Percentiles rank a stretch among this genome's conserved stretches.
phyloP scores from a whole-genome alignment of 2,797 vertebrate species.

The Taeniopygia guttata region DNA sequence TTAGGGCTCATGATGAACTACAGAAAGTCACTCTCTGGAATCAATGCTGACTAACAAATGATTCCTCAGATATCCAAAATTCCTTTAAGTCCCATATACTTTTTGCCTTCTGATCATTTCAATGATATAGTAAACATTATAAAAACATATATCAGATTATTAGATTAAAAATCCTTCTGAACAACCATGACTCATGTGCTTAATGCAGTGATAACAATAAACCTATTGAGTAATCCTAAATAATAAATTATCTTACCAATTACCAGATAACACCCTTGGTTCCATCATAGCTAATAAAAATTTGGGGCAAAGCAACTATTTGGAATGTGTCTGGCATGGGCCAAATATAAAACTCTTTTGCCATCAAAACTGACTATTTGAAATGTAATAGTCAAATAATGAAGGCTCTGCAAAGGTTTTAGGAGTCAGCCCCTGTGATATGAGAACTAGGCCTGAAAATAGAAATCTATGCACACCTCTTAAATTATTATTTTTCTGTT shows the following conservation, averaged over 20 bases:
- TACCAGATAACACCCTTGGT: neutral
- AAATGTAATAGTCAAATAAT: neutral
- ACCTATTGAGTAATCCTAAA: neutral
- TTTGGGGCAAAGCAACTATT: neutral
- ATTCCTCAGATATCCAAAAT: neutral
- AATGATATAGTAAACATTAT: neutral
- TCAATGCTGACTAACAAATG: neutral
- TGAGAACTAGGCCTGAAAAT: neutral
- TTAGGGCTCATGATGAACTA: neutral
- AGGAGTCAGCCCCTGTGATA: neutral
- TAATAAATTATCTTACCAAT: neutral
- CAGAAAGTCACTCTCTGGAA: neutral
- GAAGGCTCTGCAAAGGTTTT: neutral
- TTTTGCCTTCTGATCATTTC: neutral
- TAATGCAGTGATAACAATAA: neutral
- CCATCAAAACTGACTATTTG: neutral
- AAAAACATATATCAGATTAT: constrained; percentile 23
- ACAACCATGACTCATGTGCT: neutral
- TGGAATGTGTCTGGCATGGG: neutral
- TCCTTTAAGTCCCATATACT: neutral
- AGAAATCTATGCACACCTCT: neutral
- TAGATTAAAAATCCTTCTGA: neutral
- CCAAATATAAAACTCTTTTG: neutral
- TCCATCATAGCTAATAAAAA: neutral
- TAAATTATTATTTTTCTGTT: neutral